Conservation (phyloP, 2,888 invertebrate species). For the Lucinisca nassula region DNA sequence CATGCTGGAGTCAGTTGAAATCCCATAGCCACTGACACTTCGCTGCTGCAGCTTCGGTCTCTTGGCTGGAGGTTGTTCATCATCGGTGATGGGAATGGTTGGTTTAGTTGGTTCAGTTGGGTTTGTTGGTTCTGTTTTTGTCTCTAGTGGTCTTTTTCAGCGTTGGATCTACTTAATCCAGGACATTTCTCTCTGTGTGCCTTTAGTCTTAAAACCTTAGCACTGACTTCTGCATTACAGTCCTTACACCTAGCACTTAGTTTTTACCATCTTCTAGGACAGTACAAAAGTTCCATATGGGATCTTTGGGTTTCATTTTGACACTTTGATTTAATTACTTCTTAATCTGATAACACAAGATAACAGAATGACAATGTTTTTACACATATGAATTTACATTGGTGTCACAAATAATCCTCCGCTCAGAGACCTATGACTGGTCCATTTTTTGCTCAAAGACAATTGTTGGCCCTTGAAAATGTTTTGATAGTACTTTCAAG, state of each 20-base stretch:
- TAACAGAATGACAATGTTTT: no score
- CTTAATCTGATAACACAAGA: no score
- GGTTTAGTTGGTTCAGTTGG: not conserved
- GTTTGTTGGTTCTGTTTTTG: not conserved
- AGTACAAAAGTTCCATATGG: not conserved
- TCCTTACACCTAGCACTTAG: constrained; percentile 9
- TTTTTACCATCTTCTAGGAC: not conserved
- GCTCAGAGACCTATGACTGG: no score
- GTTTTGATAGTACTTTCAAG: no score
- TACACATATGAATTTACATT: no score
- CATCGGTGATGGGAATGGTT: not conserved
- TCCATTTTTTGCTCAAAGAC: no score
- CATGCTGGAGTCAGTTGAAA: not conserved
- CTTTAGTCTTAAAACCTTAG: constrained; percentile 14
- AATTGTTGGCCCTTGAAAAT: no score
- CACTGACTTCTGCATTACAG: constrained; percentile 31
- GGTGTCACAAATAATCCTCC: no score
- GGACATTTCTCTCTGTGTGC: constrained; percentile 13
- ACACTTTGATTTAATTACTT: no score
- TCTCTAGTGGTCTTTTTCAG: not conserved
- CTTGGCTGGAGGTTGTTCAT: not conserved
- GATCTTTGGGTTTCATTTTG: not conserved
- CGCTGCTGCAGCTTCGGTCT: not conserved
- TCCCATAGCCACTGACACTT: not conserved
- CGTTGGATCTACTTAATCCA: not conserved